Percentiles rank a stretch among this genome's conserved stretches.
Evolutionary conservation across 2,797 vertebrate species (phyloP).

Genomic region (Agapornis canus): DNA sequence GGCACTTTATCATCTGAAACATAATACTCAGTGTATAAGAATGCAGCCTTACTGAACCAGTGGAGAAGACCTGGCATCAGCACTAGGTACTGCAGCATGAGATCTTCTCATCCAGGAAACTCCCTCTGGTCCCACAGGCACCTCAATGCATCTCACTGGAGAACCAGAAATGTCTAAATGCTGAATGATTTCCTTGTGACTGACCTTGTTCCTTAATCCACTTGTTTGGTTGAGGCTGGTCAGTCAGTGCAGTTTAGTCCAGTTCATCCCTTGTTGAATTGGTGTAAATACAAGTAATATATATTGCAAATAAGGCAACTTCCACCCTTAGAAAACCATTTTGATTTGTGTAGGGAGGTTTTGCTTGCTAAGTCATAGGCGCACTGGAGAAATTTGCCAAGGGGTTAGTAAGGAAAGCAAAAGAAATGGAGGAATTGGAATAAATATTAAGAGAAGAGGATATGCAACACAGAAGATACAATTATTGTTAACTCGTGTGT

Average conservation of each 20-base stretch:
- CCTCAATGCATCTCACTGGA: conserved; percentile 4
- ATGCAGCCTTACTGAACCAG: conserved; percentile 44
- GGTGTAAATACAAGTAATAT: background rate
- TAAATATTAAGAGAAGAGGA: background rate
- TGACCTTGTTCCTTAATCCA: conserved; percentile 19
- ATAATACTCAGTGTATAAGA: conserved; percentile 37
- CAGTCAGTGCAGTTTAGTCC: background rate
- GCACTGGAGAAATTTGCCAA: background rate
- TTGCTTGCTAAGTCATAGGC: background rate
- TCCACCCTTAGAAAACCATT: background rate
- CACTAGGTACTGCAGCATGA: conserved; percentile 9
- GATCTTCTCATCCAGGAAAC: conserved; percentile 41
- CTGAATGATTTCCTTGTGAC: conserved; percentile 44
- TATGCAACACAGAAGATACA: background rate
- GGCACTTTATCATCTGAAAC: conserved; percentile 35
- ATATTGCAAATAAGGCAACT: background rate
- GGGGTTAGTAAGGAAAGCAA: background rate
- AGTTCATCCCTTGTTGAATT: background rate
- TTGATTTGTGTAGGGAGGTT: background rate
- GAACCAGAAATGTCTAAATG: conserved; percentile 3
- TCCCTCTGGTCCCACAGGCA: conserved; percentile 46
- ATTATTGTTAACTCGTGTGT: background rate
- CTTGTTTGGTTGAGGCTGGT: background rate
- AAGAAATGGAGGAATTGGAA: background rate
- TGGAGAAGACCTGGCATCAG: conserved; percentile 60